Evolutionary conservation across 2,888 invertebrate genomes (phyloP).

Genomic region (Hartigia nigra): DNA sequence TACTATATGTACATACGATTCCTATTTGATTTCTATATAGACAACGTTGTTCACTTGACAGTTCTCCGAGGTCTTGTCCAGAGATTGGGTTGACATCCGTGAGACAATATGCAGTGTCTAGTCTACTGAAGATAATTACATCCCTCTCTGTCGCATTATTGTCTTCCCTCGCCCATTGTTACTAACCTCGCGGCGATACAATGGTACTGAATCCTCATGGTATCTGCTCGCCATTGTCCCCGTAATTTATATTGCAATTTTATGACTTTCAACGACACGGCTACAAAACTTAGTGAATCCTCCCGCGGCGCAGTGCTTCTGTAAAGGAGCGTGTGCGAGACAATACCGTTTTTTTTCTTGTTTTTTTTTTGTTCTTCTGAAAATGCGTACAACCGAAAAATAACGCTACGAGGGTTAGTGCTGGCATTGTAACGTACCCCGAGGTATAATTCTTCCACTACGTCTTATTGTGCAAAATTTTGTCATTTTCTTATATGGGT

Average conservation of each 20-base stretch:
- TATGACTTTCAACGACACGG: slow-evolving; percentile 32
- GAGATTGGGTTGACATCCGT: slow-evolving; percentile 24
- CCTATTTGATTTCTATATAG: background rate
- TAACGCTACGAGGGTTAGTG: background rate
- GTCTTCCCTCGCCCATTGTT: slow-evolving; percentile 38
- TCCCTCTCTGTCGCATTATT: slow-evolving; percentile 44
- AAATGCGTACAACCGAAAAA: background rate
- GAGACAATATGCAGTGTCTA: slow-evolving; percentile 35
- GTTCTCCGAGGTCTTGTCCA: slow-evolving; percentile 3
- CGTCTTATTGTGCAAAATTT: background rate
- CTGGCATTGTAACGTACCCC: background rate
- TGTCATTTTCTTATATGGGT: background rate
- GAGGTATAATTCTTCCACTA: background rate
- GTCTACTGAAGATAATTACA: slow-evolving; percentile 43
- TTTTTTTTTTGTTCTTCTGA: background rate
- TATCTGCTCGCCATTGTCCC: slow-evolving; percentile 42
- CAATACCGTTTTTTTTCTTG: background rate
- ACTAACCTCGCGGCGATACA: slow-evolving; percentile 27
- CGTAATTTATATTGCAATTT: slow-evolving; percentile 42
- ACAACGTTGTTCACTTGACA: slow-evolving; percentile 16
- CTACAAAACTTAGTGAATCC: background rate
- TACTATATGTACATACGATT: background rate
- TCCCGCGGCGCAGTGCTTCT: background rate
- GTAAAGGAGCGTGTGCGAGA: background rate
- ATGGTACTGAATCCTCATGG: slow-evolving; percentile 23